phyloP scores from a whole-genome alignment of 2,888 invertebrate species.

The Petrolisthes manimaculis region DNA sequence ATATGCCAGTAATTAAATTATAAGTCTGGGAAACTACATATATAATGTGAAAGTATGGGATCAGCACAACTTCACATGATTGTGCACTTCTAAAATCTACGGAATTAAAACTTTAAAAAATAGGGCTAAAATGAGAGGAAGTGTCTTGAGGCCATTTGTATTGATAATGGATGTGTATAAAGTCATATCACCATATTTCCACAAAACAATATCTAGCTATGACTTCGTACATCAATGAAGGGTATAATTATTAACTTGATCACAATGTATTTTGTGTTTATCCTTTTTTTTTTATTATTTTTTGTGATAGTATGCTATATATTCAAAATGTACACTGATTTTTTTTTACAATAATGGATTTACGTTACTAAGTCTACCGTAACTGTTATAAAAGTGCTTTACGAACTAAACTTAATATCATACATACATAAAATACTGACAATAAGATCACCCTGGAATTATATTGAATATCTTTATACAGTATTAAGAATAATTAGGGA shows the following conservation, averaged over 20 bases:
- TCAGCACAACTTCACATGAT: no score
- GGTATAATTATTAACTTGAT: background rate
- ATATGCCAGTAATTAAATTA: no score
- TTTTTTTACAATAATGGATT: background rate
- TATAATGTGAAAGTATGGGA: no score
- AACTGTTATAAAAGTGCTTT: background rate
- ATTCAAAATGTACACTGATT: background rate
- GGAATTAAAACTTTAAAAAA: background rate
- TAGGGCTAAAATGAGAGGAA: background rate
- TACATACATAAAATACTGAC: slow-evolving; percentile 28
- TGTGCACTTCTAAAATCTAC: no score
- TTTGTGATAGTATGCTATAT: background rate
- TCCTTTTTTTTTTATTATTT: slow-evolving; percentile 3
- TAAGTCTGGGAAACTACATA: no score
- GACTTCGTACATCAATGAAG: background rate
- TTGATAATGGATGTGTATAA: background rate
- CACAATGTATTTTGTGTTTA: background rate
- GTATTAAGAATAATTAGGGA: slow-evolving; percentile 23
- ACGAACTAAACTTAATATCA: slow-evolving; percentile 1
- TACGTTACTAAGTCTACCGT: background rate
- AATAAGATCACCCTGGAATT: slow-evolving; percentile 15
- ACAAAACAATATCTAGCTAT: background rate
- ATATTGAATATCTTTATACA: background rate
- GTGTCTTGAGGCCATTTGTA: background rate
- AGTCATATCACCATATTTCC: background rate